Evolutionary conservation across 2,888 invertebrate species (phyloP).

Genomic region (Coelopa pilipes): DNA sequence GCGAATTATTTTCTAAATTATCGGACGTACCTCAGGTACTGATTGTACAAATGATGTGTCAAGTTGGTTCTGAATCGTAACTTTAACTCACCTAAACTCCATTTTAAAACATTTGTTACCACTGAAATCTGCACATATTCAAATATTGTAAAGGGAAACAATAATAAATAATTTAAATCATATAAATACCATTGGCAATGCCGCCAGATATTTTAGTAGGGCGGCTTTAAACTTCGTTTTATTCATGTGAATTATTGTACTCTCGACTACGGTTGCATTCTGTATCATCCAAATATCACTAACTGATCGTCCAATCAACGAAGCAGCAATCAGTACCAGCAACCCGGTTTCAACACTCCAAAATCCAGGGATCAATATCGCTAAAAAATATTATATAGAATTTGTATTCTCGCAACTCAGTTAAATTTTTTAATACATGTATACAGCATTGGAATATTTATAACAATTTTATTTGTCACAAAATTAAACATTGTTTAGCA

Average conservation of each 20-base stretch:
- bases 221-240: conserved; percentile 78
- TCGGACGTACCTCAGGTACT: conserved; percentile 86
- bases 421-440: neutral
- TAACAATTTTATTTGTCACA: no score
- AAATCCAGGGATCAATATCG: conserved; percentile 82
- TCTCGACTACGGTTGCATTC: conserved; percentile 92
- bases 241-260: conserved; percentile 93
- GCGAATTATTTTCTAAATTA: conserved; percentile 46
- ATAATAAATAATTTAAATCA: neutral
- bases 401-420: neutral
- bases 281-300: conserved; percentile 99
- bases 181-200: conserved; percentile 84
- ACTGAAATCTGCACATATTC: conserved; percentile 78
- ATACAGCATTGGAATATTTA: no score
- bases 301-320: conserved; percentile 87
- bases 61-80: conserved; percentile 89
- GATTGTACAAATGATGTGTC: conserved; percentile 85
- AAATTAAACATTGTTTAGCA: no score
- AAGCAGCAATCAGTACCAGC: conserved; percentile 78
- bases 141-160: conserved; percentile 57
- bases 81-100: conserved; percentile 93
- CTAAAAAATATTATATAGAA: conserved; percentile 52
- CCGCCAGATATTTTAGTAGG: conserved; percentile 80
- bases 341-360: conserved; percentile 81
- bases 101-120: conserved; percentile 93